Base-by-base conservation (phyloP, 2,888 invertebrate species). In the Himalopsyche japonica region DNA sequence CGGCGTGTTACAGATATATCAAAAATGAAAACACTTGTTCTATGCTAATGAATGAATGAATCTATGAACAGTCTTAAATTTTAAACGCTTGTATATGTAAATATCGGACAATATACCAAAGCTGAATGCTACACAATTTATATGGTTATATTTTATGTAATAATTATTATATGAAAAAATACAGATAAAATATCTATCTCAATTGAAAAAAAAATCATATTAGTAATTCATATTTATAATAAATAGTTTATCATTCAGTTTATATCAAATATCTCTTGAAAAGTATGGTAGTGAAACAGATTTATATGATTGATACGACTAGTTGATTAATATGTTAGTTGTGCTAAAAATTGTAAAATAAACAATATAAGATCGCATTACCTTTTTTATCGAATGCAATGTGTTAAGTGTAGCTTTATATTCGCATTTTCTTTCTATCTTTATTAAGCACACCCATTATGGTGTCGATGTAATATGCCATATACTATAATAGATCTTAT, bases 11-110 rank as follows among this genome's bases (percentile, higher is more conserved):
- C 82, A 79, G 64, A 76, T 82, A 82, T 82, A 76, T 76, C 37
- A 76, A 47, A 82, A 82, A 82, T 79, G 79, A 82, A 78, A 32
- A 80, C 79, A 37, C 76, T 83, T 83, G 83, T 82, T 82, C 57
- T 64, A 48, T 43, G 79, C 48, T 83, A 83, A 83, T 83, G 83
- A 83, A 80, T 77, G 43, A 77, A 70, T 70, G 70, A 70, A 27
- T 27, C 70, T 70, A 70, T 70, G 27, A 70, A 70, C 27, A 30
- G 70, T 70, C 30, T 30, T 70, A 70, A 70, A 70, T 70, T 70
- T 70, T 70, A 70, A 70, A 70, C 27, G 70, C 70, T 70, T 70
- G 70, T 70, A 27, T 70, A 70, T 70, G 70, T 70, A 30, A 70
- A 70, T 27, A 70, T 70, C 70, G 15, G 12, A 70, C 20, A 70